Evolutionary conservation across 2,888 invertebrate genomes (phyloP), one percentile per base, ranked within the genome.

Genomic region (Nymphalis polychloros): DNA sequence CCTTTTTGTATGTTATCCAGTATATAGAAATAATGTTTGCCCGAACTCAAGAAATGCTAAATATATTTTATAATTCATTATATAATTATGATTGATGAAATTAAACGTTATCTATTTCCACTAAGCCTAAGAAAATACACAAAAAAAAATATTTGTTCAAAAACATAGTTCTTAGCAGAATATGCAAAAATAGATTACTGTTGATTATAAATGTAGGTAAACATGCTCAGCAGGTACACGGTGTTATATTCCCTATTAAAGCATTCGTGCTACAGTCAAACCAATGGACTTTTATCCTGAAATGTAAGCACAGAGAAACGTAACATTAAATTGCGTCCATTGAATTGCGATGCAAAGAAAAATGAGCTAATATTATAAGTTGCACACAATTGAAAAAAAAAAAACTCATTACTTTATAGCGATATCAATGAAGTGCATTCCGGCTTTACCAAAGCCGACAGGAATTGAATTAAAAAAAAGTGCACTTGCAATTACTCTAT

Each of bases 401-500:
- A 85, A 83, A 84, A 79, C 82, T 84, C 84, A 86, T 86, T 86
- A 88, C 84, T 85, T 84, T 85, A 84, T 83, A 83, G 82, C 87
- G 84, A 89, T 91, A 92, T 89, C 89, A 90, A 89, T 89, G 89
- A 87, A 85, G 87, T 87, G 87, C 88, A 89, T 89, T 86, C 90
- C 87, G 79, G 85, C 90, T 90, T 92, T 90, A 84, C 84, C 80
- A 77, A 81, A 80, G 87, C 91, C 91, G 90, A 88, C 89, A 85
- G 87, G 88, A 88, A 90, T 89, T 90, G 87, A 87, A 89, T 89
- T 88, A 87, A 90, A 89, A 80, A 85, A 84, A 87, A 55, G 83
- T 88, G 90, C 90, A 91, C 89, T 91, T 87, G 91, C 91, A 92
- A 91, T 92, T 91, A 92, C 88, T 82, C 89, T 83, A 90, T 92